These are phyloP conservation scores for Temnothorax curvispinosus DNA, from an alignment of 1,140 invertebrate genomes.

Conservation along the genomic window DNA sequence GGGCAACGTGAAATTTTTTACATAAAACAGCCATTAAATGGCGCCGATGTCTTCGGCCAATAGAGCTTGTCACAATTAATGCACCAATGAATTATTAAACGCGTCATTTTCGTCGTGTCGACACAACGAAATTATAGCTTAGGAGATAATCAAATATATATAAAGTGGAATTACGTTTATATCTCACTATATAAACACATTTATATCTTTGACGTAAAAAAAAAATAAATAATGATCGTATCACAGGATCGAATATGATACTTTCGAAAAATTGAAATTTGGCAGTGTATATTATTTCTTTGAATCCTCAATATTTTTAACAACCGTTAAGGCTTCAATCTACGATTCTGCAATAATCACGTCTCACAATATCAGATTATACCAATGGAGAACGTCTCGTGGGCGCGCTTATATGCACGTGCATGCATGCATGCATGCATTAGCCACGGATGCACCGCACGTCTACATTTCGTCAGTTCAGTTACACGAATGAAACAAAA, in stretches of 20 bases:
- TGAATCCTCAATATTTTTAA: background rate
- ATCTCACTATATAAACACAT: background rate
- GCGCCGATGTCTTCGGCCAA: background rate
- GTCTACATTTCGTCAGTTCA: slow-evolving; percentile 4
- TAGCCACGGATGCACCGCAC: background rate
- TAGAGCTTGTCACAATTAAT: background rate
- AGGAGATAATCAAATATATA: background rate
- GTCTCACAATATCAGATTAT: background rate
- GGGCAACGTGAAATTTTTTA: slow-evolving; percentile 9
- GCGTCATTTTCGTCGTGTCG: background rate
- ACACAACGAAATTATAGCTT: background rate
- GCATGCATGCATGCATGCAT: background rate
- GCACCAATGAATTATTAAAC: slow-evolving; percentile 20
- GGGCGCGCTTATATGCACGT: background rate
- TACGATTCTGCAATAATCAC: background rate
- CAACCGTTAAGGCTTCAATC: background rate
- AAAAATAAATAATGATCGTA: background rate
- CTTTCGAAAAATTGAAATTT: background rate
- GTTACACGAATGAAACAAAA: background rate
- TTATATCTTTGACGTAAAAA: background rate
- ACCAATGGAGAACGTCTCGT: slow-evolving; percentile 11
- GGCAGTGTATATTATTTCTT: background rate
- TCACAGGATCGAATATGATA: background rate
- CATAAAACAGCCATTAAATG: slow-evolving; percentile 17
- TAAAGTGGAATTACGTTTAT: background rate